phyloP scores from a whole-genome alignment of 2,888 invertebrate species.

The Alloscopus bannaensis region DNA sequence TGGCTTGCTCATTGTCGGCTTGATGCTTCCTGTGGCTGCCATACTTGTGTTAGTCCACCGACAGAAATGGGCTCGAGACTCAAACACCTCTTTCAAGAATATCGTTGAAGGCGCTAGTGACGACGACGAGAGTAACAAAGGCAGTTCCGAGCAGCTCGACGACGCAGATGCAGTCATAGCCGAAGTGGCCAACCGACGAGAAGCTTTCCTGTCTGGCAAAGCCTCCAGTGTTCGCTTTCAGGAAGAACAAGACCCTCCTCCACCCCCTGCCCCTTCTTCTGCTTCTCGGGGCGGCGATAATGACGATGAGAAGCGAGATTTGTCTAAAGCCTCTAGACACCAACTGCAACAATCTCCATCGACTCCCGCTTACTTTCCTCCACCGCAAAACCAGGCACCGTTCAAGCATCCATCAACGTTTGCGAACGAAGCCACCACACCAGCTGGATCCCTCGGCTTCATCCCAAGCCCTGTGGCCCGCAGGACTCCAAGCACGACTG shows the following conservation, averaged over 20 bases:
- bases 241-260: not conserved
- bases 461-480: not conserved
- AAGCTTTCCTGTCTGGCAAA: constrained; percentile 6
- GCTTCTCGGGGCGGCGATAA: not conserved
- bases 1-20: too few species aligned
- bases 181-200: constrained; percentile 45
- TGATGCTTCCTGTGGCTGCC: not conserved
- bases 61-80: too few species aligned
- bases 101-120: not conserved
- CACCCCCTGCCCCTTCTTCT: not conserved
- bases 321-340: too few species aligned
- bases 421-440: not conserved
- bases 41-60: not conserved
- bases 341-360: too few species aligned
- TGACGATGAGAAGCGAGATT: too few species aligned
- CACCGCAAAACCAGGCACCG: not conserved
- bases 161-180: constrained; percentile 32
- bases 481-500: constrained; percentile 25
- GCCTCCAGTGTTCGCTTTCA: too few species aligned
- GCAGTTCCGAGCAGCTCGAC: constrained; percentile 11
- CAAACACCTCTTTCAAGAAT: not conserved
- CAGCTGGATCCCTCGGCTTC: not conserved
- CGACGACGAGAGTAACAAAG: constrained; percentile 6
- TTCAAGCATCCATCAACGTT: not conserved
- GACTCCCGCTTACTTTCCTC: too few species aligned